These are phyloP conservation scores for Telmatochromis sp. DNA, from an alignment of 2,113 vertebrate species.

Conservation along the genomic window DNA sequence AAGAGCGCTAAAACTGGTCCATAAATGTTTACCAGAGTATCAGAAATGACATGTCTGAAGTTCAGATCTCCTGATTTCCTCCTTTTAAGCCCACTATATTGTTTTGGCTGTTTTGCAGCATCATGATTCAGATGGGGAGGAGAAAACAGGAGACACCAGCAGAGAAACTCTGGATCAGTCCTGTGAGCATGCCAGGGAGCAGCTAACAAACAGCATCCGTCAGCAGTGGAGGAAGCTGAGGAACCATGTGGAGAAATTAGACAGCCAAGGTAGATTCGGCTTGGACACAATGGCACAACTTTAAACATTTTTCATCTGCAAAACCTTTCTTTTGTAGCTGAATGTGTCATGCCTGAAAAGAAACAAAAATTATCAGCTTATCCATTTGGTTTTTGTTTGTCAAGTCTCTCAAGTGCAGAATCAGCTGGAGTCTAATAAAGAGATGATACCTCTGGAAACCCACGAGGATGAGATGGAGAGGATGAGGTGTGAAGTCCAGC, in stretches of 20 bases:
- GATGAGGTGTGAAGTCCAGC: conserved; percentile 86
- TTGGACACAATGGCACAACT: neutral
- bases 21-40: neutral
- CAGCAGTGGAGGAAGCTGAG: conserved; percentile 94
- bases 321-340: neutral
- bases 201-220: conserved; percentile 93
- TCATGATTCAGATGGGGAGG: conserved; percentile 81
- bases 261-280: conserved; percentile 80
- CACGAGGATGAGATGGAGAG: conserved; percentile 87
- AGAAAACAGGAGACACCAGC: conserved; percentile 75
- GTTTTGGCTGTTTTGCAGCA: conserved; percentile 31
- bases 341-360: neutral
- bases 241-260: conserved; percentile 88
- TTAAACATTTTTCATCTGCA: neutral
- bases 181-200: conserved; percentile 87
- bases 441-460: conserved; percentile 79
- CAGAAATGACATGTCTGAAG: neutral
- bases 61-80: neutral
- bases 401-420: conserved; percentile 79
- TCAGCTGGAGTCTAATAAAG: conserved; percentile 68
- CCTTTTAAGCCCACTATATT: neutral
- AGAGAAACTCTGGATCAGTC: conserved; percentile 86
- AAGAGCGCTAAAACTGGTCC: neutral
- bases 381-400: neutral
- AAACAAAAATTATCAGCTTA: neutral